Evolutionary conservation across 2,113 vertebrate genomes (phyloP).

Genomic region (Zootoca vivipara): DNA sequence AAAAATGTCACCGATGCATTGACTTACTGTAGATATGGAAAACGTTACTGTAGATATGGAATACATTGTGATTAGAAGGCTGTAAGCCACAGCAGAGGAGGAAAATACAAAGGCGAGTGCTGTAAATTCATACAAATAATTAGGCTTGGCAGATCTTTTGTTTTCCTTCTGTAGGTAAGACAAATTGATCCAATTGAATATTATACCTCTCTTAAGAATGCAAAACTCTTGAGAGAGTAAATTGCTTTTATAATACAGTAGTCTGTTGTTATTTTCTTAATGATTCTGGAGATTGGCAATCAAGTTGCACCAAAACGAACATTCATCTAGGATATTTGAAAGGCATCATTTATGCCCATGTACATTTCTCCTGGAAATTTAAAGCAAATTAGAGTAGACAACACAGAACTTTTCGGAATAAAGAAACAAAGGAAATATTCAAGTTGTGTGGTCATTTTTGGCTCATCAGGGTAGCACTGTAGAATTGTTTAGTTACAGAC

Average conservation of each 20-base stretch:
- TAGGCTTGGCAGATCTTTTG: background rate
- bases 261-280: background rate
- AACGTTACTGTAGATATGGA: background rate
- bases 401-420: conserved; percentile 51
- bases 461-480: conserved; percentile 21
- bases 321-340: background rate
- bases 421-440: conserved; percentile 40
- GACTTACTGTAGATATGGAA: background rate
- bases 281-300: background rate
- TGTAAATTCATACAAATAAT: background rate
- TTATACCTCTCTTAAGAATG: background rate
- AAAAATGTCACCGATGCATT: background rate
- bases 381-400: conserved; percentile 44
- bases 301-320: background rate
- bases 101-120: background rate
- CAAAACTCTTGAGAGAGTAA: background rate
- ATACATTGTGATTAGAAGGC: background rate
- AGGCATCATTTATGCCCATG: background rate
- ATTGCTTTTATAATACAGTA: background rate
- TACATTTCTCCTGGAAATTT: conserved; percentile 19
- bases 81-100: background rate
- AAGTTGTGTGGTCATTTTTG: conserved; percentile 37
- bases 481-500: background rate
- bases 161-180: background rate
- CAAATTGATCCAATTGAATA: background rate